Conservation (phyloP, 2,797 vertebrate genomes). For the Halcyon smyrnensis region DNA sequence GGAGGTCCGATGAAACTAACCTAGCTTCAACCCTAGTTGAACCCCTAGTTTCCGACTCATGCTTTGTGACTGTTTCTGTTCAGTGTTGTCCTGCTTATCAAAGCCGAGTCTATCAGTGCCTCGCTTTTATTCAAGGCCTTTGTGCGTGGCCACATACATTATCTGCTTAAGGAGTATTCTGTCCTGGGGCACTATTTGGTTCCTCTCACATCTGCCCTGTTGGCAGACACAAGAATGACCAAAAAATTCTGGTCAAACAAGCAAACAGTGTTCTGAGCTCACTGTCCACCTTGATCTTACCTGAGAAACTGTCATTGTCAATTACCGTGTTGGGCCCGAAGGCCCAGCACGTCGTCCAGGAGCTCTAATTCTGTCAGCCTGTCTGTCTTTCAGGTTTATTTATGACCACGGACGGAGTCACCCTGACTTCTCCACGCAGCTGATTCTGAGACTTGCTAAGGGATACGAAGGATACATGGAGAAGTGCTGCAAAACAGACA, state of each 20-base stretch:
- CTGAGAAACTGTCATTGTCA: not conserved
- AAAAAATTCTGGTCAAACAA: not conserved
- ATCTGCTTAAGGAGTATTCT: not conserved
- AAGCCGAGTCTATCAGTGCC: not conserved
- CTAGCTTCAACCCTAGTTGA: not conserved
- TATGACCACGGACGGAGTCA: slow-evolving; percentile 70
- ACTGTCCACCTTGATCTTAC: not conserved
- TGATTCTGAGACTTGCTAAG: slow-evolving; percentile 59
- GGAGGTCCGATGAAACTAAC: not conserved
- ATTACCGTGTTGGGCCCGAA: not conserved
- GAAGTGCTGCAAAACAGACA: slow-evolving; percentile 72
- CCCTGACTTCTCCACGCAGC: not conserved
- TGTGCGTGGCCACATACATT: not conserved
- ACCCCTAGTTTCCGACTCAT: not conserved
- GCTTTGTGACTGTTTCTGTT: not conserved
- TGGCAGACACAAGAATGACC: not conserved
- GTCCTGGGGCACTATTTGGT: not conserved
- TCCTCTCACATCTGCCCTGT: not conserved
- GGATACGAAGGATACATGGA: slow-evolving; percentile 65
- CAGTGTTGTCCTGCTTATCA: not conserved
- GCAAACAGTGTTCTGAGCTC: not conserved
- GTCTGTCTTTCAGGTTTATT: slow-evolving; percentile 64
- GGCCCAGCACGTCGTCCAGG: fast-evolving
- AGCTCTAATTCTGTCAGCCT: not conserved
- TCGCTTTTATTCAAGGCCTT: not conserved